Base-by-base conservation (phyloP, 2,797 vertebrate species). In the Garrulus glandarius region DNA sequence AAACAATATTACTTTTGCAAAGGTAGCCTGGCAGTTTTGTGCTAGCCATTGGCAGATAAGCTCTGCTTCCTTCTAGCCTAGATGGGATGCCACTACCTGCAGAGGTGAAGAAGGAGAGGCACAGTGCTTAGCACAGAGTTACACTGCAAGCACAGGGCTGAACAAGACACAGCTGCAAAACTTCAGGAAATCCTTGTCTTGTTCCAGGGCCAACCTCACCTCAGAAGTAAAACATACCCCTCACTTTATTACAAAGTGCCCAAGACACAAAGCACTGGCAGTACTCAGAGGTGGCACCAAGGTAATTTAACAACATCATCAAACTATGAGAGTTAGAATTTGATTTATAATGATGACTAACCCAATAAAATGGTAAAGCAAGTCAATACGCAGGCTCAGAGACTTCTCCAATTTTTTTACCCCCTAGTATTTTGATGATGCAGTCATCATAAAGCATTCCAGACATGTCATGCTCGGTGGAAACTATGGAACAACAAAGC, bases 271-370 rank as follows among this genome's bases (percentile, higher is more conserved):
- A 87, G 78, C 70, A 19, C 71, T 95, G 92, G 70, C 93, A 96
- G 83, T 55, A 19, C 80, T 92, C 87, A 84, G 61, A 79, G 91
- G 87, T 96, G 95, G 74, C 84, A 93, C 92, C 77, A 70, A 92
- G 53, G 92, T 81, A 96, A 91, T 80, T 86, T 95, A 95, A 97
- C 67, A 93, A 87, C 95, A 96, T 96, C 87, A 87, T 91, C 79
- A 89, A 95, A 89, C 94, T 92, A 83, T 85, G 84, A 93, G 55
- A 86, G 57, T 13, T 72, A 76, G 55, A 93, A 81, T 94, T 97
- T 91, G 83, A 88, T 97, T 98, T 98, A 98, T 96, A 97, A 95
- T 75, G 72, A 95, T 98, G 98, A 98, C 95, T 98, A 97, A 98
- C 64, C 87, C 83, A 95, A 98, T 98, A 97, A 98, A 98, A 95